These are phyloP conservation scores for Anthopleura xanthogrammica DNA, from an alignment of 92 coral and sea anemone genomes.

Conservation along the genomic window DNA sequence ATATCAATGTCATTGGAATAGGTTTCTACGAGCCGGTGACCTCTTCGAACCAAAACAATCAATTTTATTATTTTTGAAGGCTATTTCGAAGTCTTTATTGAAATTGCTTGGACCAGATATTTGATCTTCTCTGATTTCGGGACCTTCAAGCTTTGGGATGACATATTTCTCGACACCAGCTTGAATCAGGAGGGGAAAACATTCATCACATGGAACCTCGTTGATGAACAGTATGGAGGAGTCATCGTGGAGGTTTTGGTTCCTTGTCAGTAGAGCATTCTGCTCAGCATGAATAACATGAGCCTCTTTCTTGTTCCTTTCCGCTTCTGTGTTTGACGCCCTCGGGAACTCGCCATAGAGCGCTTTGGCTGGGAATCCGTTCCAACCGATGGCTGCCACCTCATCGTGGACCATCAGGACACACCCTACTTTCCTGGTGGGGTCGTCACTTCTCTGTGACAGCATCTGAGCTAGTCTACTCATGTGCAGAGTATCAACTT, in stretches of 20 bases:
- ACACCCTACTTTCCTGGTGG: conserved; percentile 79
- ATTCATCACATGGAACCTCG: conserved; percentile 72
- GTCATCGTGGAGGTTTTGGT: conserved; percentile 38
- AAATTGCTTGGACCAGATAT: background rate
- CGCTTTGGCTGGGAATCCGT: conserved; percentile 84
- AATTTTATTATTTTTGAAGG: background rate
- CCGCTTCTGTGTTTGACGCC: conserved; percentile 46
- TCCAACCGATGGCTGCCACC: conserved; percentile 68
- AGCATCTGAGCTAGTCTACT: conserved; percentile 66
- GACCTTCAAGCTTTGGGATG: conserved; percentile 22
- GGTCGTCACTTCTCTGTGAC: conserved; percentile 82
- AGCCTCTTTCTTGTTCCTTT: conserved; percentile 51
- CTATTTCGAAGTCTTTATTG: background rate
- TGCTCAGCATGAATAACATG: conserved; percentile 82
- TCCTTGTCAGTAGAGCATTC: conserved; percentile 71
- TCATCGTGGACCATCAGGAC: conserved; percentile 52
- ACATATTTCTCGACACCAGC: conserved; percentile 63
- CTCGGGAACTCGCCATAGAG: conserved; percentile 84
- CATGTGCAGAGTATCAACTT: conserved; percentile 40
- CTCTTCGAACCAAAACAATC: conserved; percentile 1
- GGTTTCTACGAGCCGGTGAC: background rate
- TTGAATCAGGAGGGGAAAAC: conserved; percentile 57
- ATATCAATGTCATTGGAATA: background rate
- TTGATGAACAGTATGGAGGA: conserved; percentile 67
- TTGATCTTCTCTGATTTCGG: background rate